Conservation (phyloP, 1,140 invertebrate genomes). For the Temnothorax curvispinosus region DNA sequence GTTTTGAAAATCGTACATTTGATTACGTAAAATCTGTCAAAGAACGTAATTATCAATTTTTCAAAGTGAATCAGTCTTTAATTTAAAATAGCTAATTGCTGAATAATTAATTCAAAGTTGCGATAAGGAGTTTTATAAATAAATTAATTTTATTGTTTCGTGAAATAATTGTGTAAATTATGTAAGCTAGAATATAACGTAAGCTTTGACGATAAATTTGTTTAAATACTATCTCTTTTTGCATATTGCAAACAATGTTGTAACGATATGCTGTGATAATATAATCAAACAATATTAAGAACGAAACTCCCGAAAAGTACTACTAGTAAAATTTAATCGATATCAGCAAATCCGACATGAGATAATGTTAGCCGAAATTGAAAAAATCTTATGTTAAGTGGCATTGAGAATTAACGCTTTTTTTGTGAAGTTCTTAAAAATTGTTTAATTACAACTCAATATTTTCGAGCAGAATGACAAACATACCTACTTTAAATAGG, state of each 20-base stretch:
- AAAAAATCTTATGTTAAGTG: conserved; percentile 30
- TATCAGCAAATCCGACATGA: neutral
- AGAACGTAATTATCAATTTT: neutral
- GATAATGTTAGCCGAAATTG: neutral
- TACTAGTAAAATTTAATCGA: neutral
- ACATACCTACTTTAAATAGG: conserved; percentile 3
- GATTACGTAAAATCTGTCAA: neutral
- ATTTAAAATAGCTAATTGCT: neutral
- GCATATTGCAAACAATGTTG: neutral
- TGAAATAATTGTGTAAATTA: neutral
- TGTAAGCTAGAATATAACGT: neutral
- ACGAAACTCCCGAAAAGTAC: neutral
- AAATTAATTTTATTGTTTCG: neutral
- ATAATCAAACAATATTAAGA: neutral
- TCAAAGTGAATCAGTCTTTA: neutral
- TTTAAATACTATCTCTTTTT: neutral
- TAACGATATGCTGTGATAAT: neutral
- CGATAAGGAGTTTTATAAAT: neutral
- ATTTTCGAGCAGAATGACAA: conserved; percentile 19
- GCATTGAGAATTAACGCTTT: conserved; percentile 10
- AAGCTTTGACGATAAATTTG: neutral
- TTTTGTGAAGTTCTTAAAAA: conserved; percentile 19
- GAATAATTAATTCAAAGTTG: neutral
- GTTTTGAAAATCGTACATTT: neutral
- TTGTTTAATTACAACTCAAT: conserved; percentile 28